Evolutionary conservation across 1,140 invertebrate species (phyloP), one percentile per base, ranked within the genome.

Genomic region (Oppia nitens): DNA sequence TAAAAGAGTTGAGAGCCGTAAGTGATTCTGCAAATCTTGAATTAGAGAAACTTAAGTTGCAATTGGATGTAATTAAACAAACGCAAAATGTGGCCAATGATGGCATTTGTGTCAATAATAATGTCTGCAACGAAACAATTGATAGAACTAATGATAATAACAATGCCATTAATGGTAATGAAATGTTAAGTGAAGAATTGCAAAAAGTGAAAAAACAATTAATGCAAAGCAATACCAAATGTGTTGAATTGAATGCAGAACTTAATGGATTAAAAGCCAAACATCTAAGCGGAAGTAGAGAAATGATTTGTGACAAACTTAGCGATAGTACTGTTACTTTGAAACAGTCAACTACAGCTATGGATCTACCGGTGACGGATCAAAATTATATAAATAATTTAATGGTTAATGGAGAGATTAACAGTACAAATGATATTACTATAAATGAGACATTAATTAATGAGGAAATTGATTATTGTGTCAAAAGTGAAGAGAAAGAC

Each of bases 1-100:
- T 71, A 74, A 68, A 64, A 67, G 40, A 72, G 67, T 60, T 66
- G 73, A 57, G 71, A 70, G 51, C 32, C 17, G 17, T 40, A 40
- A 40, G 17, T 40, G 32, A 40, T 9, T 6, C 32, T 6, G 32
- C 32, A 9, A 40, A 40, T 40, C 17, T 40, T 9, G 32, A 6
- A 9, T 9, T 40, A 17, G 32, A 40, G 17, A 6, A 40, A 17
- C 17, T 40, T 6, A 40, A 40, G 17, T 40, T 40, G 32, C 32
- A 40, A 40, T 40, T 40, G 17, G 32, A 40, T 9, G 32, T 40
- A 6, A 40, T 40, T 40, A 40, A 40, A 40, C 32, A 40, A 40
- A 17, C 6, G 32, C 6, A 40, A 40, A 17, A 9, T 6, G 17
- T 40, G 17, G 17, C 6, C 17, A 6, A 40, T 40, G 32, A 40